Conservation (phyloP, 2,113 vertebrate species). For the Naja naja region DNA sequence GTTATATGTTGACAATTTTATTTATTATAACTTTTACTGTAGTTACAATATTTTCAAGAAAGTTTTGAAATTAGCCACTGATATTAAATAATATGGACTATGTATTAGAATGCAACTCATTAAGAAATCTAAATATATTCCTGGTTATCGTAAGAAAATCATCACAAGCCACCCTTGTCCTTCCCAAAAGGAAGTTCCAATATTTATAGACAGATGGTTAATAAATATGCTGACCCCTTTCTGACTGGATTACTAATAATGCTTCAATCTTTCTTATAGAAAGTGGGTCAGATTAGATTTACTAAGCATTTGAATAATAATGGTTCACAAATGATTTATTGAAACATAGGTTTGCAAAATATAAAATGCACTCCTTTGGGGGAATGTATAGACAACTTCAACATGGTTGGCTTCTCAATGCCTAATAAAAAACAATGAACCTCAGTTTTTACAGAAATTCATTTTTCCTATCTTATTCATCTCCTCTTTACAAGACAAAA, state of each 20-base stretch:
- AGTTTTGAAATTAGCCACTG: background rate
- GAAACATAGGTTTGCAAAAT: constrained; percentile 23
- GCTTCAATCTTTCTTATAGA: constrained; percentile 45
- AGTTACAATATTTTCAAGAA: background rate
- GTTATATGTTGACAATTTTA: background rate
- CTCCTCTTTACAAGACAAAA: background rate
- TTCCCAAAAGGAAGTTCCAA: constrained; percentile 53
- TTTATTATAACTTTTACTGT: background rate
- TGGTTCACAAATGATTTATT: constrained; percentile 49
- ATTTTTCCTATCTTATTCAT: background rate
- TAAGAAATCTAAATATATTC: background rate
- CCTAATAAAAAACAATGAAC: background rate
- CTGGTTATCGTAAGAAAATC: constrained; percentile 23
- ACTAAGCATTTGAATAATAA: constrained; percentile 55
- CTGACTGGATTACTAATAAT: constrained; percentile 65
- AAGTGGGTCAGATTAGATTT: constrained; percentile 60
- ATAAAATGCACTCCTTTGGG: background rate
- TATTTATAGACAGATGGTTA: constrained; percentile 69
- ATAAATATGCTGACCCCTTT: constrained; percentile 67
- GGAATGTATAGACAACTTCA: background rate
- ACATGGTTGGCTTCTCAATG: background rate
- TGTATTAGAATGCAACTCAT: background rate
- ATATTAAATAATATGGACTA: background rate
- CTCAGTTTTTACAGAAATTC: background rate
- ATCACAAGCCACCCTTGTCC: constrained; percentile 38